phyloP scores from a whole-genome alignment of 2,797 vertebrate genomes.

The Nasua narica region DNA sequence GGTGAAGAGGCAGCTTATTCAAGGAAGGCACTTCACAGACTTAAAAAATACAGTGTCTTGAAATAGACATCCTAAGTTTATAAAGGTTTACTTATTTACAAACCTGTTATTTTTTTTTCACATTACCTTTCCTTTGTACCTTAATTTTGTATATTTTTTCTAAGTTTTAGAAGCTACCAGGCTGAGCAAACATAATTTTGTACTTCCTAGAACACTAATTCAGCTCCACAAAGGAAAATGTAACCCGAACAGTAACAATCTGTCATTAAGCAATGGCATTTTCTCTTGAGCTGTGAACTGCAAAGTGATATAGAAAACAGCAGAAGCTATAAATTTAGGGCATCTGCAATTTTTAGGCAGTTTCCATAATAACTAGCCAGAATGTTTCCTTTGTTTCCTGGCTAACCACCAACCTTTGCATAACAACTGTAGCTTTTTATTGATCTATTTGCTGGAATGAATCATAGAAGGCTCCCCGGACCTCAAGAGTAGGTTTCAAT shows the following conservation, averaged over 20 bases:
- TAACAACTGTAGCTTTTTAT: conserved; percentile 37
- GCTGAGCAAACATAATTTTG: not conserved
- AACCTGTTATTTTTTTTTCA: not conserved
- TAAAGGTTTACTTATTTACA: not conserved
- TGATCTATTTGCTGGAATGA: conserved; percentile 36
- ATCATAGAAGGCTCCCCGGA: not conserved
- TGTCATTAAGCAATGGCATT: conserved; percentile 47
- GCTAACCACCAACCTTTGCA: not conserved
- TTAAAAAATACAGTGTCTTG: not conserved
- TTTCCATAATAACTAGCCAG: conserved; percentile 42
- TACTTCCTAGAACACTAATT: conserved; percentile 48
- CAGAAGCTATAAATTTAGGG: conserved; percentile 53
- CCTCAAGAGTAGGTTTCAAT: not conserved
- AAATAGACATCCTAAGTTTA: not conserved
- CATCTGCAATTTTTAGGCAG: conserved; percentile 50
- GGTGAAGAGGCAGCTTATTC: not conserved
- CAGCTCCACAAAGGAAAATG: not conserved
- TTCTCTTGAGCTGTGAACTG: conserved; percentile 28
- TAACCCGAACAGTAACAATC: not conserved
- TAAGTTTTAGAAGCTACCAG: not conserved
- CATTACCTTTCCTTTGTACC: not conserved
- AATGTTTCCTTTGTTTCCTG: conserved; percentile 39
- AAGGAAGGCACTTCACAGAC: not conserved
- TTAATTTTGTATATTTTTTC: not conserved
- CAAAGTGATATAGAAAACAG: conserved; percentile 19